A percentile compares a stretch with the other conserved stretches of the same genome.
These are phyloP conservation scores for Onychomys arenicola DNA, from an alignment of 2,797 vertebrate species.

Conservation along the genomic window DNA sequence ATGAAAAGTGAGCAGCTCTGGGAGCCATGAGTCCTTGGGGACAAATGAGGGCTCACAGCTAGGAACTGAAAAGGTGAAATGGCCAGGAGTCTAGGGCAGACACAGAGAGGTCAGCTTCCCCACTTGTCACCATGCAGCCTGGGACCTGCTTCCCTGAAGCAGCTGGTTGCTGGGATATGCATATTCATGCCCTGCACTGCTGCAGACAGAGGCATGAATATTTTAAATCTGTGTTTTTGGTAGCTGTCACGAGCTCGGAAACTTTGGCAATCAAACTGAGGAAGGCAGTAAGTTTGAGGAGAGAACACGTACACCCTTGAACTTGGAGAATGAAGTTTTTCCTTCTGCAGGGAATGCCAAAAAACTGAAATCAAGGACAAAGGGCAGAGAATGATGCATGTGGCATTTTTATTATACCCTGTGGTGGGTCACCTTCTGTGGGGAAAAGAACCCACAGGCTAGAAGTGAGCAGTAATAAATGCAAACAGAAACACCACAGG, in stretches of 20 bases:
- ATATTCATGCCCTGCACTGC: not conserved
- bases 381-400: not conserved
- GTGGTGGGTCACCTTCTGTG: not conserved
- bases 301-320: not conserved
- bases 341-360: not conserved
- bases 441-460: not conserved
- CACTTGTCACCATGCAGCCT: not conserved
- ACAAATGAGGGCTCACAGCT: not conserved
- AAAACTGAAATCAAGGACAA: not conserved
- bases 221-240: constrained; percentile 1
- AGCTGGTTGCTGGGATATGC: not conserved
- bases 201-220: not conserved
- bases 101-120: not conserved
- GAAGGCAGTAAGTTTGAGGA: not conserved
- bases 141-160: not conserved
- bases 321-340: constrained; percentile 15
- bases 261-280: not conserved
- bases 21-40: not conserved
- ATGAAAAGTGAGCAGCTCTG: not conserved
- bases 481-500: not conserved
- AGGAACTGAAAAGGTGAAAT: not conserved
- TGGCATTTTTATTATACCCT: not conserved
- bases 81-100: not conserved
- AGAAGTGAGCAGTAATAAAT: not conserved
- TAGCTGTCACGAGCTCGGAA: constrained; percentile 34